A percentile compares a stretch with the other conserved stretches of the same genome.
Evolutionary conservation across 2,797 vertebrate species (phyloP).

Genomic region (Ptychadena robeensis): DNA sequence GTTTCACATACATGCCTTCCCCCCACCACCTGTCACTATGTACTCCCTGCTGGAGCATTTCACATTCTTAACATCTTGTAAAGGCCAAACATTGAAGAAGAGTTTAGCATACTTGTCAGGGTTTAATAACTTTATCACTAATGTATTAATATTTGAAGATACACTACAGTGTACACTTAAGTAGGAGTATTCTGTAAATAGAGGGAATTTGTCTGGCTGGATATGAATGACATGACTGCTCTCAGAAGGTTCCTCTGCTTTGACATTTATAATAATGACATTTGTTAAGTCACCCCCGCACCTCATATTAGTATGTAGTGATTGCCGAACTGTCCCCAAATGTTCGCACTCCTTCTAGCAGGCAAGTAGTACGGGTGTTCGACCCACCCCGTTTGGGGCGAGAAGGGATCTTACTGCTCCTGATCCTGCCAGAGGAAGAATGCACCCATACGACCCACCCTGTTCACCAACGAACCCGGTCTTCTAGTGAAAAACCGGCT

Average conservation of each 20-base stretch:
- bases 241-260: background rate
- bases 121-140: background rate
- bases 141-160: background rate
- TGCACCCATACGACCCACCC: too few relatives aligned
- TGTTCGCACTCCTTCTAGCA: too few relatives aligned
- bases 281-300: too few relatives aligned
- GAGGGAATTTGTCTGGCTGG: background rate
- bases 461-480: too few relatives aligned
- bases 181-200: background rate
- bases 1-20: background rate
- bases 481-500: too few relatives aligned
- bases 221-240: background rate
- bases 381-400: too few relatives aligned
- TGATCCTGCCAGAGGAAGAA: too few relatives aligned
- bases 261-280: too few relatives aligned
- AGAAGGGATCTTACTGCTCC: too few relatives aligned
- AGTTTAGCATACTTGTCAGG: conserved; percentile 1
- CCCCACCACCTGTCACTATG: conserved; percentile 16
- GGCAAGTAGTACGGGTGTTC: too few relatives aligned
- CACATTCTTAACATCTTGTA: background rate
- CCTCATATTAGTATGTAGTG: too few relatives aligned
- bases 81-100: conserved; percentile 15
- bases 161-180: background rate
- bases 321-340: too few relatives aligned
- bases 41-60: background rate